phyloP scores from a whole-genome alignment of 2,888 invertebrate genomes.

The Ectobius pallidus region DNA sequence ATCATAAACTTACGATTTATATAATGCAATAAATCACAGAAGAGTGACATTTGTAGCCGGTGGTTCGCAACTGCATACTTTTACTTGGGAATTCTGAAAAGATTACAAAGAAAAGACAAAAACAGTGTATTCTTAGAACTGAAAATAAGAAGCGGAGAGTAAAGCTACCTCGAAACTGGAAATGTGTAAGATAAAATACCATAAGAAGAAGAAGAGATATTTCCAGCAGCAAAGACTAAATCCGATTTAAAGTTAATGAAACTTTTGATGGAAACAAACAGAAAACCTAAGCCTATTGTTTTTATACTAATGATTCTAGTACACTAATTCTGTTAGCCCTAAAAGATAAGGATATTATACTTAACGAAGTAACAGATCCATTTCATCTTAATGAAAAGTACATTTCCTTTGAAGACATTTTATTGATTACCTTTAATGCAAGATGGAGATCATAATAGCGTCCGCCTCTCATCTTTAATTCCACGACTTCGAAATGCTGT shows the following conservation, averaged over 20 bases:
- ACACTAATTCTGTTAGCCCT: background rate
- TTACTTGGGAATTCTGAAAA: no score
- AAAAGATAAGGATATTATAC: background rate
- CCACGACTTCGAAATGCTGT: background rate
- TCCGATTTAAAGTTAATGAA: slow-evolving; percentile 27
- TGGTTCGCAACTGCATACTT: no score
- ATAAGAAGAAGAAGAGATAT: background rate
- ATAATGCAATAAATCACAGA: no score
- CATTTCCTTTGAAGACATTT: background rate
- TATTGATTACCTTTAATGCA: background rate
- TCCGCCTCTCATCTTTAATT: background rate
- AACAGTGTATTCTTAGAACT: no score
- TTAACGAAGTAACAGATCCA: slow-evolving; percentile 1
- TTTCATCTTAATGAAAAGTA: background rate
- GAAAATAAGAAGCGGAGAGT: background rate
- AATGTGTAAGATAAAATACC: background rate
- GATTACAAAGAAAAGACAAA: no score
- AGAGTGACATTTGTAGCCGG: no score
- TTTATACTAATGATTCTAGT: slow-evolving; percentile 18
- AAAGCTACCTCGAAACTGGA: background rate
- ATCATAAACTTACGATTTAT: no score
- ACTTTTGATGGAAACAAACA: slow-evolving; percentile 17
- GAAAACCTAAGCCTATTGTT: slow-evolving; percentile 8
- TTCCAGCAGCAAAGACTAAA: slow-evolving; percentile 4
- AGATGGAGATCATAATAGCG: background rate